These are phyloP conservation scores for Rallus crepitans DNA, from an alignment of 2,797 vertebrate genomes.

Conservation along the genomic window DNA sequence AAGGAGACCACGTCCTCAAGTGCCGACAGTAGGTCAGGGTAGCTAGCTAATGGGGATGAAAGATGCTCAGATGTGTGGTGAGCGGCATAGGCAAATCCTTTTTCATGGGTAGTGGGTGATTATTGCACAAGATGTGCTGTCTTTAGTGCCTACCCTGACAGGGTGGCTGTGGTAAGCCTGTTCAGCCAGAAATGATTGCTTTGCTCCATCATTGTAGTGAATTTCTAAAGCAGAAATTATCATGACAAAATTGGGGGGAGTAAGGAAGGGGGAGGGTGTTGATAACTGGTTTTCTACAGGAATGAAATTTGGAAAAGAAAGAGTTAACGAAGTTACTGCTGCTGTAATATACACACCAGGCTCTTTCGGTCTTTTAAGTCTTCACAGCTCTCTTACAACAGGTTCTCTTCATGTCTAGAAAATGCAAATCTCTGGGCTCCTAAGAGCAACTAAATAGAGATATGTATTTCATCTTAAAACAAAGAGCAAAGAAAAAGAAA, in stretches of 20 bases:
- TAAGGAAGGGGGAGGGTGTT: accelerated
- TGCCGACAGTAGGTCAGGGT: background rate
- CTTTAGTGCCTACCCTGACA: background rate
- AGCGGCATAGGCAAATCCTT: background rate
- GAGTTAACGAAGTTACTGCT: constrained; percentile 64
- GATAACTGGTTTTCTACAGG: background rate
- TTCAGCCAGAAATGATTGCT: background rate
- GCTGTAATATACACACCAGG: constrained; percentile 22
- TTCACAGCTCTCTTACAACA: constrained; percentile 74
- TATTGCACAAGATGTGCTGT: background rate
- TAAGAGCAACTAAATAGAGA: constrained; percentile 72
- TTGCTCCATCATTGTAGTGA: background rate
- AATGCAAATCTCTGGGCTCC: constrained; percentile 77
- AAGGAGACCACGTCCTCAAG: background rate
- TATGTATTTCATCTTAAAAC: constrained; percentile 83
- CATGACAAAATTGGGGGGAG: background rate
- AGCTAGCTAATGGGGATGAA: background rate
- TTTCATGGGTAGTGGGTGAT: background rate
- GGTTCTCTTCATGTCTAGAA: constrained; percentile 72
- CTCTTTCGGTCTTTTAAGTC: constrained; percentile 73
- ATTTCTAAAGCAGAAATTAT: background rate
- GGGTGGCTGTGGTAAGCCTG: background rate
- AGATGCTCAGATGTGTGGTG: background rate
- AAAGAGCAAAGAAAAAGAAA: constrained; percentile 69
- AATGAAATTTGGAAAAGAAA: constrained; percentile 36